Evolutionary conservation across 92 coral and sea anemone species (phyloP).

Genomic region (Heliopora coerulea): DNA sequence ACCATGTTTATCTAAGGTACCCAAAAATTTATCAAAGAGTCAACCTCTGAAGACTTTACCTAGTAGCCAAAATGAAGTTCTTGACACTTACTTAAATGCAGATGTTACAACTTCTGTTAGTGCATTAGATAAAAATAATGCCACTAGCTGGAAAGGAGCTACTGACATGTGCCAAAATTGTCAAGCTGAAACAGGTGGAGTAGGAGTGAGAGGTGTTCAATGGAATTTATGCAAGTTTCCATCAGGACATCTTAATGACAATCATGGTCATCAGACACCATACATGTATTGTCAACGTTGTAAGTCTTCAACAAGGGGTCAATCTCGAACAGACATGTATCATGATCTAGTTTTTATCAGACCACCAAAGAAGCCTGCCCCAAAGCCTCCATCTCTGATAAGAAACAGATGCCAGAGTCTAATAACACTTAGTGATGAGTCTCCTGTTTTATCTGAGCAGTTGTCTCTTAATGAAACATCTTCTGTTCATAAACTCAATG

Average conservation of each 20-base stretch:
- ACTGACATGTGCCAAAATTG: constrained; percentile 20
- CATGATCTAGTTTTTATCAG: constrained; percentile 34
- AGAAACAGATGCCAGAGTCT: constrained; percentile 30
- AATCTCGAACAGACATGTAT: neutral
- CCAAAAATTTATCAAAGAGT: neutral
- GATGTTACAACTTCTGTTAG: neutral
- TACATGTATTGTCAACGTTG: constrained; percentile 4
- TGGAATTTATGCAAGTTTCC: constrained; percentile 13
- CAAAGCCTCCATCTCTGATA: constrained; percentile 33
- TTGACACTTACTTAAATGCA: neutral
- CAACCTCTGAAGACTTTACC: neutral
- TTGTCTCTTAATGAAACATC: constrained; percentile 28
- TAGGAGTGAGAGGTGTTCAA: neutral
- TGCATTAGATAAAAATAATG: neutral
- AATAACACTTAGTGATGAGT: constrained; percentile 23
- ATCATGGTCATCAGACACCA: constrained; percentile 5
- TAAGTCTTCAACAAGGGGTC: constrained; percentile 9
- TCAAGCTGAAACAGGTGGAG: neutral
- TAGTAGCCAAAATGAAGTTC: neutral
- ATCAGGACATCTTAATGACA: constrained; percentile 17
- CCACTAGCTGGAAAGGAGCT: neutral
- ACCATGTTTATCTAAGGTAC: neutral
- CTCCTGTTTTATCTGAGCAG: constrained; percentile 32
- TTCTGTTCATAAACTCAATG: constrained; percentile 33
- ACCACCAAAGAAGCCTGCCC: constrained; percentile 44